phyloP scores from a whole-genome alignment of 2,888 invertebrate species.

The Ectemnius lituratus region DNA sequence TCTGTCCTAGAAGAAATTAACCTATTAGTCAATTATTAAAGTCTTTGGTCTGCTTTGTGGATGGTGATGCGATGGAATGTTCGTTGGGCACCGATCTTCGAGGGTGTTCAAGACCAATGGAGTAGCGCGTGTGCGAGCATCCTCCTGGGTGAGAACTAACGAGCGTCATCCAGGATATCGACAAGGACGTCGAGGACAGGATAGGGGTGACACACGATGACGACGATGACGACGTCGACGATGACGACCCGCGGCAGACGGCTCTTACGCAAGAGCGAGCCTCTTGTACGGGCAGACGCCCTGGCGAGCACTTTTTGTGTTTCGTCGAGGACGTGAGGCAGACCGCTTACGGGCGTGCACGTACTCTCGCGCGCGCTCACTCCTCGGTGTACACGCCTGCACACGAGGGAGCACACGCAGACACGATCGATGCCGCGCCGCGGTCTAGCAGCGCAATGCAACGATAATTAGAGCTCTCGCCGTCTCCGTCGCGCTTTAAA shows the following conservation, averaged over 20 bases:
- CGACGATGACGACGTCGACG: background rate
- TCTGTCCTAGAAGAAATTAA: too few relatives aligned
- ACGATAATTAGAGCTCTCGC: constrained; percentile 15
- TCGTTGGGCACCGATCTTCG: too few relatives aligned
- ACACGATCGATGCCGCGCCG: constrained; percentile 16
- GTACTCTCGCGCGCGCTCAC: background rate
- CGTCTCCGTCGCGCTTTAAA: background rate
- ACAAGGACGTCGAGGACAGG: background rate
- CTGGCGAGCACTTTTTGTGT: constrained; percentile 14
- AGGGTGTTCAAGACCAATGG: too few relatives aligned
- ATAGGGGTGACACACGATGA: background rate
- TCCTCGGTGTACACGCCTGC: background rate
- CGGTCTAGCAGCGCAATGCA: constrained; percentile 12
- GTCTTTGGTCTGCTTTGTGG: too few relatives aligned
- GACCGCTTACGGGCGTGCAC: constrained; percentile 11
- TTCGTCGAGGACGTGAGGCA: constrained; percentile 9
- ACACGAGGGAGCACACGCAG: constrained; percentile 13
- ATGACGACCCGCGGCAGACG: constrained; percentile 11
- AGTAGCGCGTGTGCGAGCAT: too few relatives aligned
- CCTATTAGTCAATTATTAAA: too few relatives aligned
- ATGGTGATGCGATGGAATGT: too few relatives aligned
- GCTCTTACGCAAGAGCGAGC: constrained; percentile 17
- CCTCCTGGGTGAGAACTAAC: background rate
- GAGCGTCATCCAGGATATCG: constrained; percentile 3
- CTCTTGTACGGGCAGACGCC: constrained; percentile 17